These are phyloP conservation scores for Tiphia femorata DNA, from an alignment of 2,888 invertebrate species.

Conservation along the genomic window DNA sequence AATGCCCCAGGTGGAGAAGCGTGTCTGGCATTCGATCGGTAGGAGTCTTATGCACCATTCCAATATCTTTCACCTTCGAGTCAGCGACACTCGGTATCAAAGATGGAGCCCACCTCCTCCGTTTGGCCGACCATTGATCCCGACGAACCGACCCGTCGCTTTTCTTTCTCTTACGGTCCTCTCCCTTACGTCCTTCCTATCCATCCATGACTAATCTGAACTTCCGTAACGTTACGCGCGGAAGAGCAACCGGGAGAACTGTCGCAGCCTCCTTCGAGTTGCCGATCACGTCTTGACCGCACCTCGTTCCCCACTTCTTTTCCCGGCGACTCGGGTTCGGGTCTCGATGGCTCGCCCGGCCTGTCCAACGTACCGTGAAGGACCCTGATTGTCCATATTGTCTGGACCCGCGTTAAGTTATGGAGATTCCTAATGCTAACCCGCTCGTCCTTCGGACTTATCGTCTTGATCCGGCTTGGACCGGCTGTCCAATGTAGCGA, in stretches of 20 bases:
- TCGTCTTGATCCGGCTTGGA: constrained; percentile 3
- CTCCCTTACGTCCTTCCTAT: constrained; percentile 22
- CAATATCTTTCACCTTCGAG: constrained; percentile 29
- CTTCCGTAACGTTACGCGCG: constrained; percentile 53
- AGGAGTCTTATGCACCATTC: neutral
- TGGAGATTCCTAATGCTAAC: constrained; percentile 57
- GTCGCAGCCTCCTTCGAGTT: constrained; percentile 63
- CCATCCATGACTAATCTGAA: constrained; percentile 52
- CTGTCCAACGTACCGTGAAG: constrained; percentile 60
- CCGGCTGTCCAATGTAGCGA: constrained; percentile 7
- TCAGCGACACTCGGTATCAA: constrained; percentile 22
- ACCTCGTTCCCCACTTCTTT: constrained; percentile 47
- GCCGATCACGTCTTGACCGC: constrained; percentile 66
- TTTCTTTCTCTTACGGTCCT: constrained; percentile 6
- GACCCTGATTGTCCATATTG: constrained; percentile 67
- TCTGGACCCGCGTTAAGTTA: constrained; percentile 56
- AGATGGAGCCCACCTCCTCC: constrained; percentile 1
- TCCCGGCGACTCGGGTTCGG: constrained; percentile 36
- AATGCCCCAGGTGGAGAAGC: too few species aligned
- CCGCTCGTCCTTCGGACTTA: constrained; percentile 18
- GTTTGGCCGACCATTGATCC: constrained; percentile 10
- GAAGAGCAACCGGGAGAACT: constrained; percentile 54
- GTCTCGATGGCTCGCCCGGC: constrained; percentile 37
- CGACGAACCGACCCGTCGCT: constrained; percentile 7
- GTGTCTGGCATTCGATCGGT: constrained; percentile 33